Conservation (phyloP, 2,797 vertebrate species). For the Eulemur mongoz region DNA sequence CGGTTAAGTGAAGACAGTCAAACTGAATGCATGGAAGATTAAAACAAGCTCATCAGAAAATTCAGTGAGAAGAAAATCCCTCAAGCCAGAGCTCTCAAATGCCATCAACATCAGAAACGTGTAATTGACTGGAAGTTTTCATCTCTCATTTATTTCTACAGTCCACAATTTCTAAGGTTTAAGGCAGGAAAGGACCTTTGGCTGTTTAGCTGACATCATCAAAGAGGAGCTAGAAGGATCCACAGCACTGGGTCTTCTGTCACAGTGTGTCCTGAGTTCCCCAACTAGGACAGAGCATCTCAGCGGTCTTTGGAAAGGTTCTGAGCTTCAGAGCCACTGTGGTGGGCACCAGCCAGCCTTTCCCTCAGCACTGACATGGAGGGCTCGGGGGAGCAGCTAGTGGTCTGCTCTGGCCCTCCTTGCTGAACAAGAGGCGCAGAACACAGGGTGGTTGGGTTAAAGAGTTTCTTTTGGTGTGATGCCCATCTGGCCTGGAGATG, state of each 20-base stretch:
- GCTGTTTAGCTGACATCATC: background rate
- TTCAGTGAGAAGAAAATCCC: background rate
- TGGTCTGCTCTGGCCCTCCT: background rate
- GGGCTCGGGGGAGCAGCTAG: fast-evolving
- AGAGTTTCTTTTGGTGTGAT: background rate
- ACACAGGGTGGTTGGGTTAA: background rate
- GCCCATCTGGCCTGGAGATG: background rate
- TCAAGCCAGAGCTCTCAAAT: background rate
- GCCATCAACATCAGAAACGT: background rate
- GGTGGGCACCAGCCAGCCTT: background rate
- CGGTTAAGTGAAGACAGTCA: background rate
- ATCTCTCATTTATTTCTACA: background rate
- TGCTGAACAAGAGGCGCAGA: background rate
- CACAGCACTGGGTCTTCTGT: background rate
- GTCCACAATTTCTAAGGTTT: background rate
- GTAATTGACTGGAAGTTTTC: background rate
- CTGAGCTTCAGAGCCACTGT: background rate
- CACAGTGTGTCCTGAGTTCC: background rate
- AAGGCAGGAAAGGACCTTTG: background rate
- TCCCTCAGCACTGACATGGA: background rate
- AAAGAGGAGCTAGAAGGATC: background rate
- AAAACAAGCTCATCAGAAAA: background rate
- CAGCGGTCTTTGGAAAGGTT: background rate
- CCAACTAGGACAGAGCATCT: background rate
- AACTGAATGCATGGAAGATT: background rate